Evolutionary conservation across 2,113 vertebrate genomes (phyloP), one percentile per base, ranked within the genome.

Genomic region (Nannospalax galili): DNA sequence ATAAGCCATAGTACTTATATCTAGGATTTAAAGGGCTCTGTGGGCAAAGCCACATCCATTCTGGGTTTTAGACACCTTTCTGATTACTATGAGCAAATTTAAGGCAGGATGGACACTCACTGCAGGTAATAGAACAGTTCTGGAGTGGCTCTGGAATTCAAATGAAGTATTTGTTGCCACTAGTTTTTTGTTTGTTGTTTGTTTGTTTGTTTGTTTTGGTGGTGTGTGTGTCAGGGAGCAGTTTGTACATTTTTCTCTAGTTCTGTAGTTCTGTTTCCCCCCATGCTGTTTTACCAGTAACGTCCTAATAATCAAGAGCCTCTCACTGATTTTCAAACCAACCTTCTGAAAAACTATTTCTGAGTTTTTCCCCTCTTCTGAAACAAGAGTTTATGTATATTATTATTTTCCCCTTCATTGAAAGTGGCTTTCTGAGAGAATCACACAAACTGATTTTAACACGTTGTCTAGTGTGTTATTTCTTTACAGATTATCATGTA

Each of bases 391-490:
- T 35, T 89, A 3, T 60, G 3, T 69, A 70, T 73, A 22, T 84
- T 72, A n/a, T 10, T 64, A 58, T 88, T 45, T 72, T 86, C 74
- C 4, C 1, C 42, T 95, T 79, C 64, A 40, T 48, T 75, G 45
- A 82, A 58, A 81, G 22, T 75, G 14, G 7, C 3, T 0, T 74
- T 94, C 88, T 87, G 17, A 84, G 30, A 92, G 65, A 93, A 79
- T 85, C 35, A 72, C 26, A 90, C 80, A 65, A 91, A 88, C 56
- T 60, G 58, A 84, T 52, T 62, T 70, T 84, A 92, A 67, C 37
- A 95, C 91, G 28, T 5, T 73, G 11, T 81, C 7, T 15, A 48
- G 32, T 58, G 22, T 88, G 17, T 30, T 96, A 60, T 94, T 96
- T 85, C 56, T n/a, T 92, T 64, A 70, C 4, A 85, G 74, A 91